Evolutionary conservation across 2,888 invertebrate genomes (phyloP).

Genomic region (Pasiphila rectangulata): DNA sequence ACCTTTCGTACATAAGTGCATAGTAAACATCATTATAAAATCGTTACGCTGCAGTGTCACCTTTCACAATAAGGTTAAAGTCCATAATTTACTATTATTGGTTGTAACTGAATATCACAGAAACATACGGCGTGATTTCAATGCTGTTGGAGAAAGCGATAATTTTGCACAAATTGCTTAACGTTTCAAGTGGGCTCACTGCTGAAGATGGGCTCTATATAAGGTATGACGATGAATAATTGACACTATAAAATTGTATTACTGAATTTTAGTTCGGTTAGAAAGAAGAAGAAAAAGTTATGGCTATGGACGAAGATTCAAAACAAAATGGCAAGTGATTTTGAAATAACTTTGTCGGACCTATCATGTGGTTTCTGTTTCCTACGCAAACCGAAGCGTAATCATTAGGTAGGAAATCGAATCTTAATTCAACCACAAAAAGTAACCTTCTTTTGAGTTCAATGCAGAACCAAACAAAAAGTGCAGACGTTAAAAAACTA

Average conservation of each 20-base stretch:
- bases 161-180: conserved; percentile 18
- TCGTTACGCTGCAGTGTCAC: conserved; percentile 21
- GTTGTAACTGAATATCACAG: conserved; percentile 17
- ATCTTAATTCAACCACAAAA: conserved; percentile 22
- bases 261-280: not conserved
- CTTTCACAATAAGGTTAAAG: conserved; percentile 11
- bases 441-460: conserved; percentile 22
- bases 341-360: not conserved
- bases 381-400: not conserved
- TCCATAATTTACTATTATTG: conserved; percentile 9
- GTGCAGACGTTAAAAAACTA: conserved; percentile 32
- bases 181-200: conserved; percentile 7
- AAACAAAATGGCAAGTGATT: not conserved
- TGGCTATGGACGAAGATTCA: not conserved
- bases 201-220: conserved; percentile 2
- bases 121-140: conserved; percentile 17
- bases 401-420: conserved; percentile 10
- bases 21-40: conserved; percentile 36
- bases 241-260: not conserved
- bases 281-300: not conserved
- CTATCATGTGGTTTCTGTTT: conserved; percentile 4
- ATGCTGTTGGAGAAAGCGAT: conserved; percentile 17
- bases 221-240: conserved; percentile 5
- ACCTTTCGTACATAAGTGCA: conserved; percentile 37
- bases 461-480: conserved; percentile 36